Evolutionary conservation across 2,888 invertebrate genomes (phyloP).

Genomic region (Troides helena): DNA sequence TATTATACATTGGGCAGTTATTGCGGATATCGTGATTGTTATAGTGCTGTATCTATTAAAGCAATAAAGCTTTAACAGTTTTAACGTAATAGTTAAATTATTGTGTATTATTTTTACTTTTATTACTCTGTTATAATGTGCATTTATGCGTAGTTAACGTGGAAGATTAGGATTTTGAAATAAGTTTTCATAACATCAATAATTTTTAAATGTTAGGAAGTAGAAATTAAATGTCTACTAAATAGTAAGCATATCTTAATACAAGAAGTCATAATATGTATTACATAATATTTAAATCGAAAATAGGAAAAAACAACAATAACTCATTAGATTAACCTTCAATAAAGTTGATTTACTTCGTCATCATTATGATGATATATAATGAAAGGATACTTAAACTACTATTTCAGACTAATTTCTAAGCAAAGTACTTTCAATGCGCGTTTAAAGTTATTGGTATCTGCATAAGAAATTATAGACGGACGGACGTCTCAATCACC

Average conservation of each 20-base stretch:
- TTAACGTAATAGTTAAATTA: constrained; percentile 36
- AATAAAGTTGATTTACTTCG: background rate
- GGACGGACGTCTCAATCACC: constrained; percentile 40
- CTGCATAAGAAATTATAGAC: constrained; percentile 42
- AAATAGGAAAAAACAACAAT: background rate
- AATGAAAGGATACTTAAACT: constrained; percentile 17
- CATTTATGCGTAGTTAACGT: background rate
- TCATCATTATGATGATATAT: constrained; percentile 1
- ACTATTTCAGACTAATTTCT: constrained; percentile 17
- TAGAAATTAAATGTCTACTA: too few species aligned
- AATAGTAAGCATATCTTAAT: too few species aligned
- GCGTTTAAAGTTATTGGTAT: constrained; percentile 38
- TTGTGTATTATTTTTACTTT: background rate
- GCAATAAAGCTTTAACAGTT: constrained; percentile 37
- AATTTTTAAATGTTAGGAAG: too few species aligned
- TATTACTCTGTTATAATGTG: background rate
- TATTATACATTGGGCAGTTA: constrained; percentile 25
- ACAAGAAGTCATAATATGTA: background rate
- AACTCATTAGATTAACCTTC: background rate
- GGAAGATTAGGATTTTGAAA: background rate
- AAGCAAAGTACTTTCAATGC: constrained; percentile 18
- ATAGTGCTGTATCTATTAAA: constrained; percentile 42
- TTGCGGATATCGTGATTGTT: constrained; percentile 45
- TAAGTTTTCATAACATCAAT: too few species aligned
- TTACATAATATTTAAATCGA: too few species aligned